Conservation (phyloP, 30 jellyfish, hydroid and myxozoan species). For the Catostylus mosaicus region DNA sequence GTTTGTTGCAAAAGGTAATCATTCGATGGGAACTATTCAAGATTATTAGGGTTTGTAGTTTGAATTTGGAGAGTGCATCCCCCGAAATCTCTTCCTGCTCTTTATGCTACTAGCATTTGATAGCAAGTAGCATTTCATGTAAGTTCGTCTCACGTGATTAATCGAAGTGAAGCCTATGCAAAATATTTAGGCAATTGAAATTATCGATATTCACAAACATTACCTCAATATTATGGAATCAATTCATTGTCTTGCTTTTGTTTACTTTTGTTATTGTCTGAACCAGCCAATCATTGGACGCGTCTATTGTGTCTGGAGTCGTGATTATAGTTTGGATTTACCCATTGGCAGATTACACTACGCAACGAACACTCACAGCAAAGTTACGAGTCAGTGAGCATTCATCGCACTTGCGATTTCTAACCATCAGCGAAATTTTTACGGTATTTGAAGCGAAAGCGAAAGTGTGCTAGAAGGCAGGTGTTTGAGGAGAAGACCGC, state of each 20-base stretch:
- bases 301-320: background rate
- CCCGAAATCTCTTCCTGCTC: too few species aligned
- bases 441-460: background rate
- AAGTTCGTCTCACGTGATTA: background rate
- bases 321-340: background rate
- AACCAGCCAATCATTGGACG: conserved; percentile 17
- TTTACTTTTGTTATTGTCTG: conserved; percentile 21
- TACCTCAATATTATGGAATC: conserved; percentile 23
- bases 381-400: background rate
- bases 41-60: too few species aligned
- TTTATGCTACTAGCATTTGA: too few species aligned
- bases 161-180: background rate
- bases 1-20: too few species aligned
- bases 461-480: background rate
- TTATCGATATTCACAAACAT: conserved; percentile 27
- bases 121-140: too few species aligned
- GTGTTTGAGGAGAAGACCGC: too few species aligned
- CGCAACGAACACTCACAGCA: background rate
- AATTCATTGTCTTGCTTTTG: background rate
- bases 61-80: too few species aligned
- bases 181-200: background rate
- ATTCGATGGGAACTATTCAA: too few species aligned
- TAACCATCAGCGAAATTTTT: background rate
- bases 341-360: background rate
- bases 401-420: background rate